Percentiles rank a stretch among this genome's conserved stretches.
These are phyloP conservation scores for Neostethus bicornis DNA, from an alignment of 2,797 vertebrate species.

Conservation along the genomic window DNA sequence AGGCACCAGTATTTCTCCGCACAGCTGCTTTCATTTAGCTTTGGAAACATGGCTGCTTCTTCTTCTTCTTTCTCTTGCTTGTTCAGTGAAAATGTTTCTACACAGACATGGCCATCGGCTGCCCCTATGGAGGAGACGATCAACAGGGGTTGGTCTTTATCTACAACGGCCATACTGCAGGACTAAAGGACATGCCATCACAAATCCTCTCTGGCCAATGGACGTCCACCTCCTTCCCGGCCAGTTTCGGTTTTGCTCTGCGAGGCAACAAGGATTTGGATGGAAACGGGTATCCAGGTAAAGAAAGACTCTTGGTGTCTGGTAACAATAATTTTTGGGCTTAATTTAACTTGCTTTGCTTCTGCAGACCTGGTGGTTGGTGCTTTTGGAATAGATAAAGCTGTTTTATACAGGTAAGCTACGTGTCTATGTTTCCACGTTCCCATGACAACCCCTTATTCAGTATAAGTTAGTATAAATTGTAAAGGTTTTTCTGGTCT, in stretches of 20 bases:
- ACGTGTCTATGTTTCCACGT: too few relatives aligned
- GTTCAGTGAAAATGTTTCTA: slow-evolving; percentile 3
- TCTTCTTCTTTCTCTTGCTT: too few relatives aligned
- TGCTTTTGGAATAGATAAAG: slow-evolving; percentile 88
- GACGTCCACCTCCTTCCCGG: slow-evolving; percentile 78
- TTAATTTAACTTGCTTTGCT: slow-evolving; percentile 6
- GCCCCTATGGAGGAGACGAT: slow-evolving; percentile 86
- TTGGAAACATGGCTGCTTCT: too few relatives aligned
- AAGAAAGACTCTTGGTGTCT: neutral
- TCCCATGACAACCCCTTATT: too few relatives aligned
- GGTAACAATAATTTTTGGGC: neutral
- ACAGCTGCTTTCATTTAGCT: too few relatives aligned
- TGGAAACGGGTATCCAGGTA: slow-evolving; percentile 91
- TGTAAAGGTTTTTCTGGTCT: too few relatives aligned
- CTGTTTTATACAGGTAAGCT: slow-evolving; percentile 87
- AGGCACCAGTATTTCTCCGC: too few relatives aligned
- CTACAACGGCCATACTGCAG: slow-evolving; percentile 81
- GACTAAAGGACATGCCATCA: slow-evolving; percentile 81
- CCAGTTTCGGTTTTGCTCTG: slow-evolving; percentile 87
- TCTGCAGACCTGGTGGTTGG: slow-evolving; percentile 89
- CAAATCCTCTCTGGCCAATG: slow-evolving; percentile 87
- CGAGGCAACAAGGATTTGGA: slow-evolving; percentile 87
- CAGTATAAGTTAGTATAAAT: too few relatives aligned
- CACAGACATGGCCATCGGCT: slow-evolving; percentile 86
- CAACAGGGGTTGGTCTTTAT: slow-evolving; percentile 87